These are phyloP conservation scores for Athrips mouffetella DNA, from an alignment of 2,888 invertebrate genomes.

Conservation along the genomic window DNA sequence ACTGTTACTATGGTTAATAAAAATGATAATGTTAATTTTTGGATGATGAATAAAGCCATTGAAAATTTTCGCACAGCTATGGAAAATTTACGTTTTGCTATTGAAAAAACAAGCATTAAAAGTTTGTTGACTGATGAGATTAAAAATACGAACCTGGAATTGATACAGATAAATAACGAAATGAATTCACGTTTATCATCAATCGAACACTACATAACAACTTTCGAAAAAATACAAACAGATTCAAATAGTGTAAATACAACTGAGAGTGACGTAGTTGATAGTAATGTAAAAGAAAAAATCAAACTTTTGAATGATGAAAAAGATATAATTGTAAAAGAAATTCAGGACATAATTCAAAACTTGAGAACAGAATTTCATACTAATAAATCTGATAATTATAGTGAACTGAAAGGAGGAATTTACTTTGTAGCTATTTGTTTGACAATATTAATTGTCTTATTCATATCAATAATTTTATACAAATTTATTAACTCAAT, in stretches of 20 bases:
- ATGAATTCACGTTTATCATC: neutral
- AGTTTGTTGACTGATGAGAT: neutral
- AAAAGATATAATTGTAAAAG: neutral
- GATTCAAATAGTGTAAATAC: neutral
- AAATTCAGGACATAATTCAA: neutral
- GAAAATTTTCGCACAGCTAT: neutral
- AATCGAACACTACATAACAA: neutral
- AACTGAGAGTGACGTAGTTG: neutral
- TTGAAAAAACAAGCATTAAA: neutral
- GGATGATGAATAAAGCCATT: neutral
- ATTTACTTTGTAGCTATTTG: slow-evolving; percentile 1
- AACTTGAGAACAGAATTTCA: neutral
- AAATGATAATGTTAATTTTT: neutral
- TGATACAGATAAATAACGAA: neutral
- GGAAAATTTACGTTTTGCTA: neutral
- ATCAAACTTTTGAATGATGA: neutral
- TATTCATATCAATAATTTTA: neutral
- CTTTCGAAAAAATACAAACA: neutral
- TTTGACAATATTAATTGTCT: neutral
- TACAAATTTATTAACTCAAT: neutral
- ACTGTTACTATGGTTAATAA: neutral
- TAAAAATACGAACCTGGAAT: too few species aligned
- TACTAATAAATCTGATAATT: neutral
- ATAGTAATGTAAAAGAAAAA: neutral
- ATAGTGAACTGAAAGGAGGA: neutral